A percentile compares a stretch with the other conserved stretches of the same genome.
phyloP scores from a whole-genome alignment of 2,113 vertebrate genomes.

The Alosa alosa region DNA sequence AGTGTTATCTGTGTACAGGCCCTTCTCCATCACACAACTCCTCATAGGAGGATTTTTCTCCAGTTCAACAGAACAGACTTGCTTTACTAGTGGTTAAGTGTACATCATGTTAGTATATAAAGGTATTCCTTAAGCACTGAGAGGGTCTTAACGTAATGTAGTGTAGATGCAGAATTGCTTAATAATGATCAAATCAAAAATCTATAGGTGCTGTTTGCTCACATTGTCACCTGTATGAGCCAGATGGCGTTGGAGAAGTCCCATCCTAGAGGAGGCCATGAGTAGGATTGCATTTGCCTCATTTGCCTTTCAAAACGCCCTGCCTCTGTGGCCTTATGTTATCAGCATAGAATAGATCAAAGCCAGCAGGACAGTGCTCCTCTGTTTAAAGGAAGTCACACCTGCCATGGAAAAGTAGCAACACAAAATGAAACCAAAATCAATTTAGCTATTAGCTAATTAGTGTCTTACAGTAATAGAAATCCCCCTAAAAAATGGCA shows the following conservation, averaged over 20 bases:
- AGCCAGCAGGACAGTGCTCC: slow-evolving; percentile 64
- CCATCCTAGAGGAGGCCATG: slow-evolving; percentile 47
- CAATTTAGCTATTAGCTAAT: neutral
- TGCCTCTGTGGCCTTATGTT: slow-evolving; percentile 60
- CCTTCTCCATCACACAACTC: neutral
- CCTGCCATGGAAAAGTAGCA: slow-evolving; percentile 52
- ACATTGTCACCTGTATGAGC: neutral
- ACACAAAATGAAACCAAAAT: slow-evolving; percentile 12
- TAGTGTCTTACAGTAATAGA: neutral
- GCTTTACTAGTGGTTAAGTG: neutral
- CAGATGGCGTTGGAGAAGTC: neutral
- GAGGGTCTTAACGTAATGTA: neutral
- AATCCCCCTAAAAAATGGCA: neutral
- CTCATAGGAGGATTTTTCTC: neutral
- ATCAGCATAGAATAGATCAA: slow-evolving; percentile 68
- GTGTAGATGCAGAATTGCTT: neutral
- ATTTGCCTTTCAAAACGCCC: slow-evolving; percentile 73
- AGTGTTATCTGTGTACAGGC: neutral
- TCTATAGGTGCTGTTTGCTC: neutral
- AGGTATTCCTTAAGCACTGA: no score
- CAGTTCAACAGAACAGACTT: neutral
- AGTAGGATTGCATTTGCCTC: slow-evolving; percentile 69
- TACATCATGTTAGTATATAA: neutral
- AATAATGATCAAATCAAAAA: neutral
- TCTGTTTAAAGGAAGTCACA: slow-evolving; percentile 57